These are phyloP conservation scores for Mesoligia furuncula DNA, from an alignment of 2,888 invertebrate species.

Conservation along the genomic window DNA sequence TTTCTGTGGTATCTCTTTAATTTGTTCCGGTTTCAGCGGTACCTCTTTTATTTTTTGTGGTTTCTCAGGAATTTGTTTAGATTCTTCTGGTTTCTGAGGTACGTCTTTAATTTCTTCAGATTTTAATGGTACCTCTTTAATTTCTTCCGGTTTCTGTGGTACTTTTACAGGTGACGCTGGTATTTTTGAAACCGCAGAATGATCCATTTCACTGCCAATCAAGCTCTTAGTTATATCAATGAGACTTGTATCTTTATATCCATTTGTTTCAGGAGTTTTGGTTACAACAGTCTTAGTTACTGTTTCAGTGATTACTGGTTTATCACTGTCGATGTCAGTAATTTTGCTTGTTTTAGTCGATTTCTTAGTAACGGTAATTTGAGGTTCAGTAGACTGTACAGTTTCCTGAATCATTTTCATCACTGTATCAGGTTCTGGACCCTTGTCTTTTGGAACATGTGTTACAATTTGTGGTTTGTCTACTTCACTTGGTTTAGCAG, in stretches of 20 bases:
- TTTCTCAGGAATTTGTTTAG: background rate
- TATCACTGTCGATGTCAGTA: slow-evolving; percentile 11
- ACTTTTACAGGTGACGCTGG: slow-evolving; percentile 50
- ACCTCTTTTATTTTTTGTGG: slow-evolving; percentile 24
- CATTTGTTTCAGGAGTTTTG: slow-evolving; percentile 42
- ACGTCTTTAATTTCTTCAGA: background rate
- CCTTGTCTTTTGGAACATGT: slow-evolving; percentile 13
- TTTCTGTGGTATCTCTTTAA: slow-evolving; percentile 10
- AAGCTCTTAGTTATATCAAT: slow-evolving; percentile 64
- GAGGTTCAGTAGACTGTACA: slow-evolving; percentile 54
- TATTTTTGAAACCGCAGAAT: slow-evolving; percentile 65
- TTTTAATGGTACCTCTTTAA: slow-evolving; percentile 3
- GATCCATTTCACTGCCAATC: slow-evolving; percentile 70
- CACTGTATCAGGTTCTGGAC: slow-evolving; percentile 29
- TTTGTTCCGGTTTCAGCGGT: slow-evolving; percentile 7
- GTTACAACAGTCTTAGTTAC: slow-evolving; percentile 12
- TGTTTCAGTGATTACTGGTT: slow-evolving; percentile 39
- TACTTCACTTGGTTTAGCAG: slow-evolving; percentile 7
- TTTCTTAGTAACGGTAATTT: slow-evolving; percentile 41
- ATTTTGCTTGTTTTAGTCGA: slow-evolving; percentile 26
- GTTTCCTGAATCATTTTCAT: slow-evolving; percentile 58
- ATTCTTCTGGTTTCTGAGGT: background rate
- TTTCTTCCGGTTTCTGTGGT: slow-evolving; percentile 19
- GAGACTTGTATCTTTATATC: slow-evolving; percentile 47
- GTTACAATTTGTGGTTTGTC: slow-evolving; percentile 22